Evolutionary conservation across 2,888 invertebrate species (phyloP), one percentile per base, ranked within the genome.

Genomic region (Pyrgus malvae): DNA sequence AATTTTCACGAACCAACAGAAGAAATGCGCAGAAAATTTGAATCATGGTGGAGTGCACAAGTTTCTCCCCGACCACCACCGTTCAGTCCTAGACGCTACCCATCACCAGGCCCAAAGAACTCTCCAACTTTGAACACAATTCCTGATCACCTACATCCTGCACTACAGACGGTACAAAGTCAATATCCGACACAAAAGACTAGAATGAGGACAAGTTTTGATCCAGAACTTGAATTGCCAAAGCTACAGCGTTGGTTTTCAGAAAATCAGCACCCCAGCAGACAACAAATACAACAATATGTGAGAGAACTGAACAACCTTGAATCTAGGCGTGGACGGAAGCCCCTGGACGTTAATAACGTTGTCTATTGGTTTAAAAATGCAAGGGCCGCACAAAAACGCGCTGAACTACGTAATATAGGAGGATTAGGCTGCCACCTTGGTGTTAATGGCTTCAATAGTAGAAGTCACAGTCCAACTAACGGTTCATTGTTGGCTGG

Each of bases 331-430:
- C 92, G 97, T 48, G 98, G 98, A 0, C 92, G 98, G 42, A 98
- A 98, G 74, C 98, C 98, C 0, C 90, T 99, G 48, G 98, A 99
- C 81, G 95, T 98, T 3, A 98, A 98, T 74, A 98, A 98, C 76
- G 98, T 98, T 11, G 98, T 98, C 11, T 97, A 97, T 73, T 97
- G 97, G 97, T 99, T 99, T 86, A 98, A 99, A 80, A 99, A 99
- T 76, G 98, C 99, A 0, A 92, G 99, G 48, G 99, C 99, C 1
- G 98, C 98, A 1, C 97, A 97, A 77, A 97, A 98, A 74, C 92
- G 98, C 35, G 97, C 97, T 2, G 97, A 97, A 85, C 90, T 95
- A 70, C 91, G 95, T 61, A 91, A 92, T 75, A 91, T 92, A 64
- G 87, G 92, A 53, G 92, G 95, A 45, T 63, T 90, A 45, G 83